phyloP scores from a whole-genome alignment of 2,888 invertebrate species.

The Amiota mariae region DNA sequence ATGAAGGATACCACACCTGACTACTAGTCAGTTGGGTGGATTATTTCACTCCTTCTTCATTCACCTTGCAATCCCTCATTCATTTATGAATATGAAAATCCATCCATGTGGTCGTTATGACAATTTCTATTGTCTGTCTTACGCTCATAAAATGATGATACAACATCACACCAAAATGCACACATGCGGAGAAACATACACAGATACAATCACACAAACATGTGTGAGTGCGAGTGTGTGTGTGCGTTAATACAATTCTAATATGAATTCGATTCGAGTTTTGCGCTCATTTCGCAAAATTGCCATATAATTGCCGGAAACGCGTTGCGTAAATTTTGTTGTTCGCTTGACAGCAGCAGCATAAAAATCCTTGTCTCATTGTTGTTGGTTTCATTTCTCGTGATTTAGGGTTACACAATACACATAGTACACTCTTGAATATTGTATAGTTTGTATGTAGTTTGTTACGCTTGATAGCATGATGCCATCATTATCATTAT shows the following conservation, averaged over 20 bases:
- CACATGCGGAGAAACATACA: conserved; percentile 2
- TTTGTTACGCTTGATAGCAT: neutral
- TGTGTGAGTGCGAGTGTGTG: too few species aligned
- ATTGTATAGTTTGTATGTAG: conserved; percentile 13
- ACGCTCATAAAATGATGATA: conserved; percentile 31
- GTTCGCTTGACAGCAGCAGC: conserved; percentile 15
- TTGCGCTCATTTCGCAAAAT: conserved; percentile 62
- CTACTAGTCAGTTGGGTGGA: conserved; percentile 43
- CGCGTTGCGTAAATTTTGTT: conserved; percentile 27
- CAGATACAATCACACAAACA: conserved; percentile 27
- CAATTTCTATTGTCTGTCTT: conserved; percentile 46
- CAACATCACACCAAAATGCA: conserved; percentile 27
- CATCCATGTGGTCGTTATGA: conserved; percentile 68
- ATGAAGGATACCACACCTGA: conserved; percentile 30
- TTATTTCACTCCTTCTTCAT: conserved; percentile 15
- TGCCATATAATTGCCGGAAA: conserved; percentile 65
- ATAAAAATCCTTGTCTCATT: neutral
- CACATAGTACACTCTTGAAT: neutral
- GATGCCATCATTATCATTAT: conserved; percentile 6
- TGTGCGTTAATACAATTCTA: too few species aligned
- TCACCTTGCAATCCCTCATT: conserved; percentile 18
- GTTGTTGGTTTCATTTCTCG: neutral
- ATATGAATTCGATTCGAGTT: conserved; percentile 46
- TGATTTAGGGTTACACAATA: conserved; percentile 14
- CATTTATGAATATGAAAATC: conserved; percentile 41